Base-by-base conservation (phyloP, 2,888 invertebrate species). In the Drosophila ezoana region DNA sequence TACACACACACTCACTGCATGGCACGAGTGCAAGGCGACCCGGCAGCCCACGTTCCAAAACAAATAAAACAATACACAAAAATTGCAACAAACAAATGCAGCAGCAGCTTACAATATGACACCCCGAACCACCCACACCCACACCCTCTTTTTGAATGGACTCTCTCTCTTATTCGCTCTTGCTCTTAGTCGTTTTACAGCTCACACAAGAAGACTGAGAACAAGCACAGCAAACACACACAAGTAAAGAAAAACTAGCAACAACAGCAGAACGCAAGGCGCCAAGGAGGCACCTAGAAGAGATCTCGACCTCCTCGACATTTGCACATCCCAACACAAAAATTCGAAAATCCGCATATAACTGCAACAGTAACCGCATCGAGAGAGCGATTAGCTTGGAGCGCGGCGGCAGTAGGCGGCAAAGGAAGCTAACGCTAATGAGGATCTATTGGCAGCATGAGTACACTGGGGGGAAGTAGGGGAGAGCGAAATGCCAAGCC, bases 401-500 rank as follows among this genome's bases (percentile, higher is more conserved):
- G 90, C 89, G 77, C 85, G 85, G 87, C 87, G 90, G 89, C 69
- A 64, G 67, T 70, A 68, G 70, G 81, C 70, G 85, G 87, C 81
- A 76, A 87, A 82, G 81, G 81, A 90, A 91, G 91, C 81, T 91
- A 92, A 92, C 92, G 92, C 92, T 92, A 92, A 92, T 92, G 92
- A 92, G 92, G 92, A 92, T 92, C 92, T 92, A 90, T 90, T 92
- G 91, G 92, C 92, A 92, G 92, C 91, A 92, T 92, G 92, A 92
- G 92, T 91, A 92, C 92, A 92, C 90, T 92, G 92, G 92, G 92
- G 91, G 92, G 92, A 92, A 92, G 92, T 92, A 92, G 91, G 92
- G 92, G 92, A 92, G 92, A 92, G 92, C 92, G 92, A 91, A 92
- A 92, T 92, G 92, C 92, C 92, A 98, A 98, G 95, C 95, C 96